Conservation (phyloP, 2,888 invertebrate species). For the Pinctada fucata region DNA sequence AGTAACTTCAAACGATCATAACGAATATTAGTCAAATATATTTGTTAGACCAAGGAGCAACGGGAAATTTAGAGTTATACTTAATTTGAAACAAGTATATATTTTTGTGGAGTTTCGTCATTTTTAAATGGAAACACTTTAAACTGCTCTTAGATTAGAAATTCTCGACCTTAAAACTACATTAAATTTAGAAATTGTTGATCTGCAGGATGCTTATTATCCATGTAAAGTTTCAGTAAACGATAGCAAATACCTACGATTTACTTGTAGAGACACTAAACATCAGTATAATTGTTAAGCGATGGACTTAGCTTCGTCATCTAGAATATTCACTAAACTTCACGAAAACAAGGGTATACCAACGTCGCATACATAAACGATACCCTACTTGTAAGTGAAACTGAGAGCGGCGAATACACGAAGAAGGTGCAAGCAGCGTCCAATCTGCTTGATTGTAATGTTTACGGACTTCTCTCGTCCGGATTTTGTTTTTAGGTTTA, state of each 20-base stretch:
- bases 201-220: too few relatives aligned
- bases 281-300: slow-evolving; percentile 34
- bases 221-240: too few relatives aligned
- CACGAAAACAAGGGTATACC: slow-evolving; percentile 31
- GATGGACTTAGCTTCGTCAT: slow-evolving; percentile 27
- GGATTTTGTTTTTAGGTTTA: too few relatives aligned
- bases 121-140: slow-evolving; percentile 46
- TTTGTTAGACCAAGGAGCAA: slow-evolving; percentile 27
- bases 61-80: slow-evolving; percentile 33
- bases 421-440: slow-evolving; percentile 20
- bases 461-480: too few relatives aligned
- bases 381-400: slow-evolving; percentile 20
- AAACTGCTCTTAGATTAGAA: slow-evolving; percentile 27
- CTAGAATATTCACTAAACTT: too few relatives aligned
- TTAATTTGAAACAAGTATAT: slow-evolving; percentile 38
- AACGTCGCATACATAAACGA: slow-evolving; percentile 37
- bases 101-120: slow-evolving; percentile 36
- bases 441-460: slow-evolving; percentile 5
- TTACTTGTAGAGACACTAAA: slow-evolving; percentile 23
- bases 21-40: slow-evolving; percentile 29
- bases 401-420: slow-evolving; percentile 1
- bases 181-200: slow-evolving; percentile 26
- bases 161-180: too few relatives aligned
- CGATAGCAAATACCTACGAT: too few relatives aligned
- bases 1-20: not conserved